Base-by-base conservation (phyloP, 2,888 invertebrate genomes). In the Eurytoma californica region DNA sequence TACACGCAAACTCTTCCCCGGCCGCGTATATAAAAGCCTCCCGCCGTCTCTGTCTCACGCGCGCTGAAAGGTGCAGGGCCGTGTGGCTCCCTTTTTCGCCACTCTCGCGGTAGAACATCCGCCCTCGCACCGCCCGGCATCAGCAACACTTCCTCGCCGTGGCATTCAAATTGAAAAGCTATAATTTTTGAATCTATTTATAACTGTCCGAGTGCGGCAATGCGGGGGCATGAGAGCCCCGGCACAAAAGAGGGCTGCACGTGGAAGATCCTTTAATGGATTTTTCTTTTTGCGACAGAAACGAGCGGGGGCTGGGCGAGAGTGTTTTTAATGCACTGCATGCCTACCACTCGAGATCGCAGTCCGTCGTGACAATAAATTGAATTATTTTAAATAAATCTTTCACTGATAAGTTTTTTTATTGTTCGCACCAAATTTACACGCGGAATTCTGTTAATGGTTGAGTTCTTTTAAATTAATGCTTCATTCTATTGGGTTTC, bases 141-240 rank as follows among this genome's bases (percentile, higher is more conserved):
- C 39, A 13, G 68, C 61, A 49, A 39, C 51, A 49, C 73, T 55
- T 78, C 78, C 58, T 69, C 68, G 55, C 51, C 67, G 72, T 75
- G 79, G 82, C 82, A 79, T 85, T 85, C 84, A 82, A 83, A 87
- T 87, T 85, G 87, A 86, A 85, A 85, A 86, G 86, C 86, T 84
- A 87, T 87, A 87, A 87, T 87, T 87, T 87, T 86, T 85, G 77
- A 84, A 85, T 86, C 86, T 87, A 87, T 87, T 87, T 87, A 87
- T 87, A 87, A 86, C 84, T 85, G 85, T 85, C 85, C 83, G 76
- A 72, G 75, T 9, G 28, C 28, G 67, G 13, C 60, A 14, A 18
- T 24, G 24, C 53, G 61, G 47, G 61, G 53, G 61, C 47, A 4
- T 3, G 24, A 51, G 39, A 70, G 65, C n/a, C 9, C 14, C 1